Evolutionary conservation across 2,888 invertebrate genomes (phyloP).

Genomic region (Melieria picta): DNA sequence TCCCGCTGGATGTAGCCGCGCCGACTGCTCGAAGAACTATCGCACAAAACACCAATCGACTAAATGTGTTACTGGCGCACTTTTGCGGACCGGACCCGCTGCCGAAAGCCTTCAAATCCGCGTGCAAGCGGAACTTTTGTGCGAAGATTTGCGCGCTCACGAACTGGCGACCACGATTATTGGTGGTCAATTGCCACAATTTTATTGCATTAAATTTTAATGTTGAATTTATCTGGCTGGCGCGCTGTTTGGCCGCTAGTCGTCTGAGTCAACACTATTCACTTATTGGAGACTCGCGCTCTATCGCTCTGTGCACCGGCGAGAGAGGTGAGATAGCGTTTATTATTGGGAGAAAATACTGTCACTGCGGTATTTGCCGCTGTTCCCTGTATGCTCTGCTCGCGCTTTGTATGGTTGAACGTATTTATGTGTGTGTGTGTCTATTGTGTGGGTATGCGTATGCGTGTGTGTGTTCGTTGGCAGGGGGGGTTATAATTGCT

Average conservation of each 20-base stretch:
- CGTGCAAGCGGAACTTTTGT: too few relatives aligned
- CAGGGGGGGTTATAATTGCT: not conserved
- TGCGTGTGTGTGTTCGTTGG: not conserved
- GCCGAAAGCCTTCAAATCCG: too few relatives aligned
- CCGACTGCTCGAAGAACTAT: too few relatives aligned
- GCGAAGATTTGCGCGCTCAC: constrained; percentile 1
- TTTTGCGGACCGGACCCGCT: too few relatives aligned
- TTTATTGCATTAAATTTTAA: constrained; percentile 21
- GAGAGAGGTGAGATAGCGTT: not conserved
- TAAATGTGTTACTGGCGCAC: too few relatives aligned
- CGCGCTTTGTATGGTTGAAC: constrained; percentile 5
- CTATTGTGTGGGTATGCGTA: not conserved
- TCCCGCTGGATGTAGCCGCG: too few relatives aligned
- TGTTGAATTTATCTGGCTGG: constrained; percentile 17
- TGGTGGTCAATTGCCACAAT: constrained; percentile 19
- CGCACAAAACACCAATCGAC: too few relatives aligned
- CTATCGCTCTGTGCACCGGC: too few relatives aligned
- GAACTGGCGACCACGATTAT: constrained; percentile 20
- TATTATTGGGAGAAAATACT: constrained; percentile 13
- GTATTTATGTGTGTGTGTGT: not conserved
- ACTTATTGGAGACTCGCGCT: too few relatives aligned
- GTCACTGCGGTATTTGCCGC: constrained; percentile 2
- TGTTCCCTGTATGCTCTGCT: not conserved
- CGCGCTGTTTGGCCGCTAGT: not conserved
- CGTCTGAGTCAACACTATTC: too few relatives aligned